These are phyloP conservation scores for Paradisaea rubra DNA, from an alignment of 2,113 vertebrate genomes.

Conservation along the genomic window DNA sequence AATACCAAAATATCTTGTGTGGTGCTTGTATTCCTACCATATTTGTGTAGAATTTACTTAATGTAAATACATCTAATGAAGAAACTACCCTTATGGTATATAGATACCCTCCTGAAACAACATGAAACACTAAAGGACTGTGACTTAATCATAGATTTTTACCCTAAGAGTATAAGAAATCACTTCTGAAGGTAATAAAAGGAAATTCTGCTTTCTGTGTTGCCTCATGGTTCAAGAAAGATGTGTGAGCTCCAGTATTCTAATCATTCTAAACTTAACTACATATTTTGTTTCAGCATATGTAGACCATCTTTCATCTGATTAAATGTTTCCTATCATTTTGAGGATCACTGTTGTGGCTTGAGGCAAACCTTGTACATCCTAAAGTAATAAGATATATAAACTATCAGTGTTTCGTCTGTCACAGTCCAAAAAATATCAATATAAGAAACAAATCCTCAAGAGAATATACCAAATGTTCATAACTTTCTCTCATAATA, in stretches of 20 bases:
- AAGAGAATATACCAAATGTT: background rate
- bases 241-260: background rate
- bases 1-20: background rate
- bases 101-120: background rate
- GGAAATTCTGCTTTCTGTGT: background rate
- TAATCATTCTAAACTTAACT: background rate
- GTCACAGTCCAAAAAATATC: background rate
- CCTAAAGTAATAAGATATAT: background rate
- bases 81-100: background rate
- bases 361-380: background rate
- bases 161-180: background rate
- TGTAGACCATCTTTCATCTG: background rate
- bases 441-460: background rate
- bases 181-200: background rate
- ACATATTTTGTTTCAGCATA: background rate
- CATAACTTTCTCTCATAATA: background rate
- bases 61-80: background rate
- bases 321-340: background rate
- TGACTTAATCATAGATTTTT: background rate
- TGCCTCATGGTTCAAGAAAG: background rate
- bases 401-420: background rate
- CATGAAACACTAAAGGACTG: background rate
- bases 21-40: background rate
- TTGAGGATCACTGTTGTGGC: background rate
- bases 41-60: background rate